Evolutionary conservation across 2,888 invertebrate species (phyloP).

Genomic region (Poecilus cupreus): DNA sequence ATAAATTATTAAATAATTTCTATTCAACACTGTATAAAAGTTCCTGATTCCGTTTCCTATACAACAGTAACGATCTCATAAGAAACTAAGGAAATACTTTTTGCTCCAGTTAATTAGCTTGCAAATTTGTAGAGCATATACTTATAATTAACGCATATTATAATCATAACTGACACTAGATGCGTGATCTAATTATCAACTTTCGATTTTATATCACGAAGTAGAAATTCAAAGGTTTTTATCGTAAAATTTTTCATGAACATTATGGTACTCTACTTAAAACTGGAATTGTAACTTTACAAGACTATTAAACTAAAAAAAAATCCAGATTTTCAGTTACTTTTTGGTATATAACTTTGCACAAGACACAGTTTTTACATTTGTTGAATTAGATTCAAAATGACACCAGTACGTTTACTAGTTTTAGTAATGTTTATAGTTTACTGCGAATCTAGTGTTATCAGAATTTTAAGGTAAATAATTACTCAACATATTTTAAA

Average conservation of each 20-base stretch:
- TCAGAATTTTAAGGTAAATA: background rate
- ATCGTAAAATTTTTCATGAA: background rate
- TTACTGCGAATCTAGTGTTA: background rate
- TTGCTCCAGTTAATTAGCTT: background rate
- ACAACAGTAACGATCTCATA: background rate
- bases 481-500: background rate
- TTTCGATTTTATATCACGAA: constrained; percentile 1
- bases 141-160: constrained; percentile 14
- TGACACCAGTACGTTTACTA: background rate
- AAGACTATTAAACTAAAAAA: constrained; percentile 9
- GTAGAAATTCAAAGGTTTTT: background rate
- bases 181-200: background rate
- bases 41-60: constrained; percentile 18
- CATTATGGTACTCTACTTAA: background rate
- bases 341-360: background rate
- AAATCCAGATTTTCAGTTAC: background rate
- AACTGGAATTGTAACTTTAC: background rate
- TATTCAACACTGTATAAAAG: background rate
- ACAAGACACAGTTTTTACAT: background rate
- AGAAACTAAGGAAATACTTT: constrained; percentile 27
- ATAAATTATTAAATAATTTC: constrained; percentile 10
- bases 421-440: background rate
- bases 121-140: constrained; percentile 17
- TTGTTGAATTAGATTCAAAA: background rate
- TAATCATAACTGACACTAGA: constrained; percentile 25